Conservation (phyloP, 2,113 vertebrate genomes). For the Apodemus sylvaticus region DNA sequence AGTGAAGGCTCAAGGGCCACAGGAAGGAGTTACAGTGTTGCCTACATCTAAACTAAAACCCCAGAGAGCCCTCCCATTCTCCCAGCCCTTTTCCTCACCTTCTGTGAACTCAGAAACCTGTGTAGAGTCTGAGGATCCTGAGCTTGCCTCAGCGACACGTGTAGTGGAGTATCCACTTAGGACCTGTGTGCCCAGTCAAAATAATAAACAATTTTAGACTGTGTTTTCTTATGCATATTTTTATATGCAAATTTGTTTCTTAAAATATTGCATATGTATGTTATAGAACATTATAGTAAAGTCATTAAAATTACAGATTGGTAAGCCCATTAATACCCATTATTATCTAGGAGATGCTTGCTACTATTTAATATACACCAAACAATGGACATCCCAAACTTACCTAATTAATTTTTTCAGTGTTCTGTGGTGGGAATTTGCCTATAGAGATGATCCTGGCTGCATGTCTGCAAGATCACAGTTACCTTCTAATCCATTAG, state of each 20-base stretch:
- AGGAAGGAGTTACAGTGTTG: not conserved
- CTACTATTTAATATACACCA: constrained; percentile 3
- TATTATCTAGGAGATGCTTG: constrained; percentile 29
- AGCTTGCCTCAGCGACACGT: not conserved
- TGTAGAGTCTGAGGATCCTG: not conserved
- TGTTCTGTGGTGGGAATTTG: not conserved
- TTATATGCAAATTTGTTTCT: not conserved
- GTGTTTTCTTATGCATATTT: not conserved
- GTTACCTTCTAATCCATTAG: constrained; percentile 34
- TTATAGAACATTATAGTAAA: constrained; percentile 35
- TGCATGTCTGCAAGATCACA: not conserved
- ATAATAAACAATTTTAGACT: not conserved
- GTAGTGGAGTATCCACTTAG: not conserved
- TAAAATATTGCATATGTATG: not conserved
- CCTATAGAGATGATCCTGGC: not conserved
- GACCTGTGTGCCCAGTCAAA: not conserved
- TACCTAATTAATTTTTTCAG: not conserved
- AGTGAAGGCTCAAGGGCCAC: not conserved
- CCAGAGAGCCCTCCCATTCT: not conserved
- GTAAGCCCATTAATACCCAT: constrained; percentile 2
- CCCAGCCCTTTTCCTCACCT: not conserved
- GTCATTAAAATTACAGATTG: constrained; percentile 20
- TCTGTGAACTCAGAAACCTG: not conserved
- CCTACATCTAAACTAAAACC: not conserved
- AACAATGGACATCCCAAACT: constrained; percentile 11